Percentiles rank a stretch among this genome's conserved stretches.
These are phyloP conservation scores for Oopsacas minuta DNA, from an alignment of 37 sponge, comb jelly and placozoan species.

Conservation along the genomic window DNA sequence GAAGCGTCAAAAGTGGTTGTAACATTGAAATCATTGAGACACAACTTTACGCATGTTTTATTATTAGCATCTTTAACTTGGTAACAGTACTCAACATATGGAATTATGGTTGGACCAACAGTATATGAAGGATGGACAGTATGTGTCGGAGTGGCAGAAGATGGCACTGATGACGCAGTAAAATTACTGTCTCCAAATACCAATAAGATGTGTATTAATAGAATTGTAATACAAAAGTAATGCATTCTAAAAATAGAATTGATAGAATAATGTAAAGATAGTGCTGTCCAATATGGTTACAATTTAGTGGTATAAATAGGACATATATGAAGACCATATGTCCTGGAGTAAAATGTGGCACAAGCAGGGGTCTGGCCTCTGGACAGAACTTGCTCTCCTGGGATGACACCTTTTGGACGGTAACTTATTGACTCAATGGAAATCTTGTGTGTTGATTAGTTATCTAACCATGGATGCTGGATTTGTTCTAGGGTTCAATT, in stretches of 20 bases:
- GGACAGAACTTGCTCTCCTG: too few species aligned
- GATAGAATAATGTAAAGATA: background rate
- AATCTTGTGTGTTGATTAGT: too few species aligned
- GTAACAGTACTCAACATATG: background rate
- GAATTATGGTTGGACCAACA: background rate
- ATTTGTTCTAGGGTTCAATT: too few species aligned
- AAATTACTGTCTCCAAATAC: background rate
- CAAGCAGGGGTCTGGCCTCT: too few species aligned
- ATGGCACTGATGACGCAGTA: background rate
- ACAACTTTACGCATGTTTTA: background rate
- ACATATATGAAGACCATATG: too few species aligned
- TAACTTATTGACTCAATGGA: too few species aligned
- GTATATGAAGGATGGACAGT: background rate
- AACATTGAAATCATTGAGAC: background rate
- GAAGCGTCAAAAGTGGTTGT: background rate
- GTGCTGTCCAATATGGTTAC: background rate
- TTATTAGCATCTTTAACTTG: background rate
- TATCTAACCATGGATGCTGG: too few species aligned
- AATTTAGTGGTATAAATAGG: too few species aligned
- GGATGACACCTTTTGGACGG: too few species aligned
- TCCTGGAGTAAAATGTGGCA: too few species aligned
- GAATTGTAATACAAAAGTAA: background rate
- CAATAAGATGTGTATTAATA: background rate
- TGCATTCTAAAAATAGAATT: slow-evolving; percentile 6
- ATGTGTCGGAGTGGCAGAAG: background rate